Percentiles rank a stretch among this genome's conserved stretches.
These are phyloP conservation scores for Acropternis orthonyx DNA, from an alignment of 2,797 vertebrate genomes.

Conservation along the genomic window DNA sequence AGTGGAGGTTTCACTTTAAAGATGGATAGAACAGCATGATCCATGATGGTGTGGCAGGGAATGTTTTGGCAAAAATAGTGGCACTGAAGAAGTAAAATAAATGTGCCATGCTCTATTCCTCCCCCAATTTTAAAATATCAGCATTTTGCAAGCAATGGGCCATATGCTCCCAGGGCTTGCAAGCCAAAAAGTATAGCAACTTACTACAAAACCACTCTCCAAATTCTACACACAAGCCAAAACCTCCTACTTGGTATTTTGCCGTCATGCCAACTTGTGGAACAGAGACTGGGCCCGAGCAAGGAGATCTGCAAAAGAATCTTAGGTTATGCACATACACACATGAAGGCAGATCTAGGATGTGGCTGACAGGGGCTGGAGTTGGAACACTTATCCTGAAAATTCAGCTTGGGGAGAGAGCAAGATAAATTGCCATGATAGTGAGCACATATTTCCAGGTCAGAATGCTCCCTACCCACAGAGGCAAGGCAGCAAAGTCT, in stretches of 20 bases:
- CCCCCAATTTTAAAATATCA: slow-evolving; percentile 74
- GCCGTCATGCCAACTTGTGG: slow-evolving; percentile 63
- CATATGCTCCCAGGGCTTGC: slow-evolving; percentile 71
- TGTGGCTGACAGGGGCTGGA: not conserved
- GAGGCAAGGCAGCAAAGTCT: not conserved
- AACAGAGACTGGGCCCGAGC: slow-evolving; percentile 55
- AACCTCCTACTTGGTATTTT: slow-evolving; percentile 74
- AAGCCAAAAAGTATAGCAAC: slow-evolving; percentile 73
- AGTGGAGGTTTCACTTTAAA: slow-evolving; percentile 42
- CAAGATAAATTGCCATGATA: not conserved
- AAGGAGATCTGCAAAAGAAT: slow-evolving; percentile 30
- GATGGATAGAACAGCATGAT: slow-evolving; percentile 51
- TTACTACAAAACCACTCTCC: slow-evolving; percentile 73
- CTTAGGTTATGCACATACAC: not conserved
- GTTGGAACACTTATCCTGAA: not conserved
- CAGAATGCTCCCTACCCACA: not conserved
- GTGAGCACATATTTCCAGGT: not conserved
- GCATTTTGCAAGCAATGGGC: slow-evolving; percentile 69
- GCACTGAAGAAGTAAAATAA: slow-evolving; percentile 70
- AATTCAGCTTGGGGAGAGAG: not conserved
- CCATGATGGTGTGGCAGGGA: slow-evolving; percentile 33
- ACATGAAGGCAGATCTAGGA: not conserved
- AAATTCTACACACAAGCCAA: slow-evolving; percentile 68
- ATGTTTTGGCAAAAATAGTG: slow-evolving; percentile 69
- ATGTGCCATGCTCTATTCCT: slow-evolving; percentile 71